A percentile compares a stretch with the other conserved stretches of the same genome.
Evolutionary conservation across 2,888 invertebrate genomes (phyloP).

Genomic region (Pogonocherus hispidulus): DNA sequence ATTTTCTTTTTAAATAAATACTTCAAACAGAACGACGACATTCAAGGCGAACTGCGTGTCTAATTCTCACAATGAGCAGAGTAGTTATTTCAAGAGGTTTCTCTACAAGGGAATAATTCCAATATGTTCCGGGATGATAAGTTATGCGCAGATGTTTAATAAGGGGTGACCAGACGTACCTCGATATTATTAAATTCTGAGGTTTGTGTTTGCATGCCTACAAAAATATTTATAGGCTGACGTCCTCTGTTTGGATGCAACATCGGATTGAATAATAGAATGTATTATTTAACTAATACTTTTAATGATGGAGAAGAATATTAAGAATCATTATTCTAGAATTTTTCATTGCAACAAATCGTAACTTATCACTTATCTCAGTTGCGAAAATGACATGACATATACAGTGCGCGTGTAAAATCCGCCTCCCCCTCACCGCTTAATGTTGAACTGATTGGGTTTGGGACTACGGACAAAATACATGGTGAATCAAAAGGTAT

Average conservation of each 20-base stretch:
- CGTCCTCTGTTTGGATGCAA: slow-evolving; percentile 24
- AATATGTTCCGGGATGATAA: slow-evolving; percentile 39
- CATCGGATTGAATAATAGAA: slow-evolving; percentile 4
- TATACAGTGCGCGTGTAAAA: too few relatives aligned
- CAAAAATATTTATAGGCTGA: slow-evolving; percentile 45
- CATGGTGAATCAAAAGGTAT: too few relatives aligned
- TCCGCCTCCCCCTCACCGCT: too few relatives aligned
- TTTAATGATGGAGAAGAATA: too few relatives aligned
- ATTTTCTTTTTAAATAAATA: too few relatives aligned
- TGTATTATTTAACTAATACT: slow-evolving; percentile 14
- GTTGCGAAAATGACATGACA: too few relatives aligned
- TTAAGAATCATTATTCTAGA: too few relatives aligned
- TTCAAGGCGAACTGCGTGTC: neutral
- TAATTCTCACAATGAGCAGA: slow-evolving; percentile 46
- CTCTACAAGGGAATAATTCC: slow-evolving; percentile 44
- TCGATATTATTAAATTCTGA: slow-evolving; percentile 47
- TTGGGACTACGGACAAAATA: too few relatives aligned
- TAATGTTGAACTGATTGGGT: too few relatives aligned
- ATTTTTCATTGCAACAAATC: too few relatives aligned
- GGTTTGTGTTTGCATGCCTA: slow-evolving; percentile 42
- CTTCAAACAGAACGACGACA: neutral
- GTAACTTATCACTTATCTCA: too few relatives aligned
- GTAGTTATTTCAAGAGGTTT: slow-evolving; percentile 45
- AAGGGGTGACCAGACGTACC: slow-evolving; percentile 41
- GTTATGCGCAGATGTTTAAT: slow-evolving; percentile 51